Conservation (phyloP, 2,797 vertebrate genomes). For the Pangasius macronema region DNA sequence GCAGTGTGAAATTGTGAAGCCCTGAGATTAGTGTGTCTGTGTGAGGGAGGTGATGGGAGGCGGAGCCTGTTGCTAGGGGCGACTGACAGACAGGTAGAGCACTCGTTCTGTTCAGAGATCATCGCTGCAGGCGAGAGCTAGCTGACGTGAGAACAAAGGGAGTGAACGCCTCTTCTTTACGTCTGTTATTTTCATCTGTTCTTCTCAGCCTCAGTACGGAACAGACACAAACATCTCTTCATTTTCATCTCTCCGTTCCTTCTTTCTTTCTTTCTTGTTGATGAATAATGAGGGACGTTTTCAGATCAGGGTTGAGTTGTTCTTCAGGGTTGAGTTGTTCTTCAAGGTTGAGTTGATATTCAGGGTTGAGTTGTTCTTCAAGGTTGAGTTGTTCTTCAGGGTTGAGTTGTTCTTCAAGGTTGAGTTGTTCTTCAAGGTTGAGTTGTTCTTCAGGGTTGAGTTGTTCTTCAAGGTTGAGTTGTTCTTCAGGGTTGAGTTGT, state of each 20-base stretch:
- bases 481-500: no score
- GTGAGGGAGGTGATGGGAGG: neutral
- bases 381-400: no score
- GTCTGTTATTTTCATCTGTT: neutral
- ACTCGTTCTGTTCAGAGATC: neutral
- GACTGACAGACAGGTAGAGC: slow-evolving; percentile 6
- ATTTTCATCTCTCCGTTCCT: neutral
- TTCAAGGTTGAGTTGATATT: no score
- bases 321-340: no score
- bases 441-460: no score
- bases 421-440: no score
- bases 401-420: no score
- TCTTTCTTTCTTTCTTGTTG: neutral
- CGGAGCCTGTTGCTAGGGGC: slow-evolving; percentile 11
- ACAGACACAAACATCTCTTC: neutral
- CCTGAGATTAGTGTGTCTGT: neutral
- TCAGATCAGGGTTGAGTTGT: neutral
- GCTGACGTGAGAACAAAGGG: neutral
- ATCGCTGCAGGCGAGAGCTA: neutral
- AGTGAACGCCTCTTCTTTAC: neutral
- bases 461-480: no score
- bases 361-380: no score
- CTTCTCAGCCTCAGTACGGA: neutral
- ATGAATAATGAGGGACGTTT: neutral
- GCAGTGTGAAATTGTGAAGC: neutral